Evolutionary conservation across 2,888 invertebrate genomes (phyloP).

Genomic region (Eustalomyia histrio): DNA sequence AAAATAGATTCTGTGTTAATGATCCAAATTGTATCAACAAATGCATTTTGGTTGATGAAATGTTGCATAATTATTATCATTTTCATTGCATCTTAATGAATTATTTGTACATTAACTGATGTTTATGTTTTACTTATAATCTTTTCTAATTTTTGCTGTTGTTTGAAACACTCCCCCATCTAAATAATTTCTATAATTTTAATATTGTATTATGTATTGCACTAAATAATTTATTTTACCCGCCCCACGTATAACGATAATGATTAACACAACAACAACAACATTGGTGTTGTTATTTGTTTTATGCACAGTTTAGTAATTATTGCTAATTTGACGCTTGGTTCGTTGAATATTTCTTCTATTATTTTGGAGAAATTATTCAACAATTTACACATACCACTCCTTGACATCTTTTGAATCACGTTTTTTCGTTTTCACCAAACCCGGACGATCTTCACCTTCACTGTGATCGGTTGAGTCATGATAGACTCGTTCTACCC

Average conservation of each 20-base stretch:
- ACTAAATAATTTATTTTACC: constrained; percentile 53
- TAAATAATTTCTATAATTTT: constrained; percentile 46
- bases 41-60: constrained; percentile 47
- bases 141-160: constrained; percentile 18
- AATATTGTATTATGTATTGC: constrained; percentile 64
- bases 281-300: constrained; percentile 52
- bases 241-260: constrained; percentile 64
- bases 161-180: constrained; percentile 6
- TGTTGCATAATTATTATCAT: constrained; percentile 56
- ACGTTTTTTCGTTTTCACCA: constrained; percentile 84
- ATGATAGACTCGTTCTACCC: constrained; percentile 65
- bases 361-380: not conserved
- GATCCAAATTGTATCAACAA: constrained; percentile 9
- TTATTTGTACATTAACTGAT: constrained; percentile 68
- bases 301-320: constrained; percentile 57
- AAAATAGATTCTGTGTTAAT: no score
- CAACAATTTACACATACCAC: constrained; percentile 91
- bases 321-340: constrained; percentile 76
- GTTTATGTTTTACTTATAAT: constrained; percentile 35
- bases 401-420: constrained; percentile 95
- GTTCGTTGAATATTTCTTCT: not conserved
- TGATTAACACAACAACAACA: constrained; percentile 65
- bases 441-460: constrained; percentile 79
- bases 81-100: constrained; percentile 62
- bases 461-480: constrained; percentile 75